Percentiles rank a stretch among this genome's conserved stretches.
These are phyloP conservation scores for Acleris holmiana DNA, from an alignment of 2,888 invertebrate genomes.

Conservation along the genomic window DNA sequence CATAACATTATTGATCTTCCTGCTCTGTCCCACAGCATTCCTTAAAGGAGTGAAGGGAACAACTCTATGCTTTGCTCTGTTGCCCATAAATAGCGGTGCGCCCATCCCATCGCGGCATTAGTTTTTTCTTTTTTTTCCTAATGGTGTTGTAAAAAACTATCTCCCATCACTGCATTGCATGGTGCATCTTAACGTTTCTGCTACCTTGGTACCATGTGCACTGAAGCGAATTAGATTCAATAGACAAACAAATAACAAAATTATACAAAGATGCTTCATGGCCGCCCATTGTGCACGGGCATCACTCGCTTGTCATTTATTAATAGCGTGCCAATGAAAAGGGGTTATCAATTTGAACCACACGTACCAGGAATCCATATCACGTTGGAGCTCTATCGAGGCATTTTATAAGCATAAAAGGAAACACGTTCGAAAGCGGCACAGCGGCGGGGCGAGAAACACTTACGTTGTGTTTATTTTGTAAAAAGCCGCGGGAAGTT, in stretches of 20 bases:
- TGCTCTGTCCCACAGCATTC: not conserved
- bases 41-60: conserved; percentile 5
- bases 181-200: conserved; percentile 9
- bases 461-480: conserved; percentile 42
- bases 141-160: no score
- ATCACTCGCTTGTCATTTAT: not conserved
- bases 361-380: conserved; percentile 31
- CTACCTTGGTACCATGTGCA: conserved; percentile 37
- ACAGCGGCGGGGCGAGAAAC: conserved; percentile 22
- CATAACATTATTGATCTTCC: not conserved
- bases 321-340: conserved; percentile 11
- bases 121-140: no score
- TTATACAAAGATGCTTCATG: not conserved
- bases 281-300: not conserved
- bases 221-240: conserved; percentile 39
- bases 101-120: no score
- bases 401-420: conserved; percentile 23
- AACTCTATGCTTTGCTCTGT: not conserved
- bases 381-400: conserved; percentile 17
- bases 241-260: conserved; percentile 5
- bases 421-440: conserved; percentile 14
- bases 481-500: conserved; percentile 39
- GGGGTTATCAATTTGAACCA: conserved; percentile 31
- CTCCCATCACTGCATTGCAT: not conserved
- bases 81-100: no score